These are phyloP conservation scores for Oncorhynchus keta DNA, from an alignment of 2,113 vertebrate species.

Conservation along the genomic window DNA sequence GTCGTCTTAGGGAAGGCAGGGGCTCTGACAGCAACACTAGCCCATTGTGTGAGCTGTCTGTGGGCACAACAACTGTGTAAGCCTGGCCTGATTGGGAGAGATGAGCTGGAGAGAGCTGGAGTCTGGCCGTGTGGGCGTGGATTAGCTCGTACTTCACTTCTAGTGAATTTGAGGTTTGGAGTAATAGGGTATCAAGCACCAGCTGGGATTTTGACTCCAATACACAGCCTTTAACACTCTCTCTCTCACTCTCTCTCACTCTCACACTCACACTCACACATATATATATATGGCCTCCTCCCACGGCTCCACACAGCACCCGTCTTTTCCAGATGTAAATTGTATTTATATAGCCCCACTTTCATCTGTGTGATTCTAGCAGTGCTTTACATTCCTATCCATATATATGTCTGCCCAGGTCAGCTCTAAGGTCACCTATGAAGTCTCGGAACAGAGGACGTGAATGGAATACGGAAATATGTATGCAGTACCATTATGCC, in stretches of 20 bases:
- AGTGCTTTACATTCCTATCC: constrained; percentile 36
- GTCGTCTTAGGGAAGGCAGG: constrained; percentile 2
- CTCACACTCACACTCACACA: neutral
- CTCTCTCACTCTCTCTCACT: neutral
- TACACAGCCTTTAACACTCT: neutral
- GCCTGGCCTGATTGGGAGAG: constrained; percentile 5
- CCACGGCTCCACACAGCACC: neutral
- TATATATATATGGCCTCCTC: neutral
- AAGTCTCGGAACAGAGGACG: constrained; percentile 19
- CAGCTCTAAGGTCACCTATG: constrained; percentile 37
- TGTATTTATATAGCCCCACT: constrained; percentile 6
- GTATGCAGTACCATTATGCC: neutral
- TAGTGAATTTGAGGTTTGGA: neutral
- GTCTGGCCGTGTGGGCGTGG: no score
- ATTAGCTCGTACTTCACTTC: no score
- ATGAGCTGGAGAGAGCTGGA: constrained; percentile 5
- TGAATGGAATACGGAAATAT: constrained; percentile 23
- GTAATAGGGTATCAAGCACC: no score
- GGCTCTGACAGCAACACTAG: constrained; percentile 37
- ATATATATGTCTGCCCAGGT: constrained; percentile 36
- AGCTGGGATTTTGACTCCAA: no score
- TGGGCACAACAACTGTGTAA: constrained; percentile 48
- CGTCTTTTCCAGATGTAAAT: constrained; percentile 14
- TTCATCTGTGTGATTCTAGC: constrained; percentile 27
- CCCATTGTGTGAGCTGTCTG: constrained; percentile 50